Evolutionary conservation across 2,888 invertebrate species (phyloP), one percentile per base, ranked within the genome.

Genomic region (Cremastinae sp.): DNA sequence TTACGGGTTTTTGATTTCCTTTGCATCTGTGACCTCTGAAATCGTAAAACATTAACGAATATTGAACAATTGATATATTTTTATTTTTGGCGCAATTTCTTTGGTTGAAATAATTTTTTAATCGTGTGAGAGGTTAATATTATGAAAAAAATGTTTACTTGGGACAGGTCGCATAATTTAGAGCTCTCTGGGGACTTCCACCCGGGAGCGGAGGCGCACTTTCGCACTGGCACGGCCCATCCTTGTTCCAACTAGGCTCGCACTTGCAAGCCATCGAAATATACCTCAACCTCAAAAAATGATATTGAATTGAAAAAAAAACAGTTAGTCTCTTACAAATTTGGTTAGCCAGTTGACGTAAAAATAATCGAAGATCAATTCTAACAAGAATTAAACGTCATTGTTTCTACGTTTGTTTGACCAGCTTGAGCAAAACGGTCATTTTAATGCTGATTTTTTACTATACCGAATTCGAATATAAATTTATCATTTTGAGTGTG

Each of bases 211-310:
- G 43, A 22, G 71, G 56, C n/a, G 73, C 53, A 20, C 69, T 45
- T n/a, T 68, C 35, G 56, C 71, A 75, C n/a, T 35, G 28, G 8
- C 69, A 75, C 39, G 74, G 59, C 0, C 12, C 58, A 16, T 39
- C 43, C 10, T 68, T 43, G 8, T 22, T 56, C 28, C 56, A 22
- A 22, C 45, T 12, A 0, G 62, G 71, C 41, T 79, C 75, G 59
- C 69, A 74, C 43, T 72, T 65, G 53, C 70, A 65, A 1, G 78
- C 53, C 74, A 78, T 70, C 62, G 4, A 18, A 35, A 28, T 3
- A 8, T 7, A 49, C 47, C 56, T 18, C 16, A 43, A 28, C 10
- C 0, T 47, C 45, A 14, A 35, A 14, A 22, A 2, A 5, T 3
- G 28, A 28, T 28, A 3, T 28, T 28, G 7, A n/a, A 12, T 8